Evolutionary conservation across 2,113 vertebrate genomes (phyloP).

Genomic region (Sylvia atricapilla): DNA sequence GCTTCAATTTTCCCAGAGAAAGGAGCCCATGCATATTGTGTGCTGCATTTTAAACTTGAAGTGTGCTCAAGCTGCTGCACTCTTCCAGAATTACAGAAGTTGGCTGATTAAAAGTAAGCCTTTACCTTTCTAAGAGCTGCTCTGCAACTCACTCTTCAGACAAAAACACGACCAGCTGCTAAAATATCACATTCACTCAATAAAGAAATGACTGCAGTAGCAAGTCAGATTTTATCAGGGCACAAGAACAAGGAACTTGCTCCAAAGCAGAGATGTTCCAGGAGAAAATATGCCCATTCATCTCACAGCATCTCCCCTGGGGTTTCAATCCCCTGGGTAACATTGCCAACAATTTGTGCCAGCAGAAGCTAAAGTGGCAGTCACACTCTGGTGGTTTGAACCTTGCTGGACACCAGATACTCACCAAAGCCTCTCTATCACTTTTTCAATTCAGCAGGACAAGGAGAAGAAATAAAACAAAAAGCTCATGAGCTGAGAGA

Average conservation of each 20-base stretch:
- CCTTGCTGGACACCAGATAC: background rate
- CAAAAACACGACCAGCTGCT: background rate
- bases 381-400: background rate
- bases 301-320: background rate
- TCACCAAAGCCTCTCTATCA: background rate
- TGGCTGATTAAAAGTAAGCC: background rate
- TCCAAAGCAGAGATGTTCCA: slow-evolving; percentile 1
- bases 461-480: background rate
- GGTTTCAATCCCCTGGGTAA: background rate
- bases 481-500: background rate
- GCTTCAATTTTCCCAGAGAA: background rate
- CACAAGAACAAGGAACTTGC: background rate
- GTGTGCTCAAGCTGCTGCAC: background rate
- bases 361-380: slow-evolving; percentile 21
- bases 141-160: background rate
- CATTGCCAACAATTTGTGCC: background rate
- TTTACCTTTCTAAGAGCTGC: background rate
- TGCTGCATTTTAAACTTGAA: background rate
- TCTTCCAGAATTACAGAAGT: background rate
- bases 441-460: background rate
- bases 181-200: background rate
- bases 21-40: background rate
- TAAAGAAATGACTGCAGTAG: background rate
- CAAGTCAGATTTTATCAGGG: background rate
- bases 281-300: background rate